A percentile compares a stretch with the other conserved stretches of the same genome.
Evolutionary conservation across 2,888 invertebrate genomes (phyloP).

Genomic region (Empis livida): DNA sequence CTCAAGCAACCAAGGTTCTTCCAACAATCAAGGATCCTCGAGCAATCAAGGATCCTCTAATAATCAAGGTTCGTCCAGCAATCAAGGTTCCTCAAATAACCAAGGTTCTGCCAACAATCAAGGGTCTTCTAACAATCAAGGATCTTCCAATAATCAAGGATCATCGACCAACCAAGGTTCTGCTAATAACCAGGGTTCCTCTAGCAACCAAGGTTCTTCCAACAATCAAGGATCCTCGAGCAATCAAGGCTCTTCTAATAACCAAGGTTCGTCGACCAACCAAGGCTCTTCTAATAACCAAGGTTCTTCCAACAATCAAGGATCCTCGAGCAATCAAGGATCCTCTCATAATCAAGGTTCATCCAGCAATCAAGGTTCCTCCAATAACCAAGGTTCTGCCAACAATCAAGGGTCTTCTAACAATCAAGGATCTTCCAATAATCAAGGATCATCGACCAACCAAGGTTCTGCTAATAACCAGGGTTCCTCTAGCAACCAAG

Average conservation of each 20-base stretch:
- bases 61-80: constrained; percentile 8
- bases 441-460: constrained; percentile 8
- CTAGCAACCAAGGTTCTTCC: constrained; percentile 10
- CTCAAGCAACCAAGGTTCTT: constrained; percentile 8
- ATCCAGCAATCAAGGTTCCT: constrained; percentile 9
- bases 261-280: constrained; percentile 8
- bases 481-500: constrained; percentile 9
- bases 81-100: constrained; percentile 6
- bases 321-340: constrained; percentile 7
- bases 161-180: constrained; percentile 6
- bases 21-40: constrained; percentile 8
- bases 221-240: constrained; percentile 9
- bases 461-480: constrained; percentile 8
- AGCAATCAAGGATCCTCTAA: constrained; percentile 7
- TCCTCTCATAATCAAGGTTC: constrained; percentile 9
- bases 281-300: constrained; percentile 8
- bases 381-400: constrained; percentile 9
- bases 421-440: constrained; percentile 8
- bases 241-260: constrained; percentile 8
- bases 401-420: constrained; percentile 9
- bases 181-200: constrained; percentile 7
- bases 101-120: constrained; percentile 3
- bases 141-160: constrained; percentile 5
- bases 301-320: constrained; percentile 8
- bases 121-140: constrained; percentile 4